Evolutionary conservation across 2,113 vertebrate species (phyloP).

Genomic region (Rhodinocichla rosea): DNA sequence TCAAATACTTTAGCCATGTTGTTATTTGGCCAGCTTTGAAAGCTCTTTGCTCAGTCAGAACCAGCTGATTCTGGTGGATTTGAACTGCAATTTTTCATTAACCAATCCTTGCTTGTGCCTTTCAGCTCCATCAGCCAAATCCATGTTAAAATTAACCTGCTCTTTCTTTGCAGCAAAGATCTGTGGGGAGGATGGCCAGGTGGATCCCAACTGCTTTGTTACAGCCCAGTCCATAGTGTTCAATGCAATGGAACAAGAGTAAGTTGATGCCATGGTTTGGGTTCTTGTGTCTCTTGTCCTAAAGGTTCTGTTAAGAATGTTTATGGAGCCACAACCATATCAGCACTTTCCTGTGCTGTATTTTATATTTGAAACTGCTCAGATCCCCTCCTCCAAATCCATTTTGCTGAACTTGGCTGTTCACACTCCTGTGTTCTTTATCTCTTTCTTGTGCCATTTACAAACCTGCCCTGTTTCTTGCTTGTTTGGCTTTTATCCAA

Average conservation of each 20-base stretch:
- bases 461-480: not conserved
- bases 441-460: not conserved
- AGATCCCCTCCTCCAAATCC: not conserved
- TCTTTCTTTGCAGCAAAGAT: constrained; percentile 87
- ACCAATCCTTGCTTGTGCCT: not conserved
- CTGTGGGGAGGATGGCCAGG: constrained; percentile 96
- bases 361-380: not conserved
- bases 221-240: constrained; percentile 89
- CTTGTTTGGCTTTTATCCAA: not conserved
- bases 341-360: not conserved
- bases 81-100: not conserved
- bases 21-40: not conserved
- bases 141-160: not conserved
- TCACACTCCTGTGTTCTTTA: not conserved
- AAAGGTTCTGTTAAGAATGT: not conserved
- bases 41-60: not conserved
- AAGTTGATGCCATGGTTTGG: constrained; percentile 63
- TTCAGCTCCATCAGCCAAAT: not conserved
- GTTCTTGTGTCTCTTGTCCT: not conserved
- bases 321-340: not conserved
- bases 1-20: not conserved
- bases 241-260: constrained; percentile 93
- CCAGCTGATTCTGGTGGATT: not conserved
- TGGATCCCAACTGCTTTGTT: constrained; percentile 97
- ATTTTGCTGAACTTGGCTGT: not conserved